Base-by-base conservation (phyloP, 2,113 vertebrate species). In the Muntiacus muntjak region DNA sequence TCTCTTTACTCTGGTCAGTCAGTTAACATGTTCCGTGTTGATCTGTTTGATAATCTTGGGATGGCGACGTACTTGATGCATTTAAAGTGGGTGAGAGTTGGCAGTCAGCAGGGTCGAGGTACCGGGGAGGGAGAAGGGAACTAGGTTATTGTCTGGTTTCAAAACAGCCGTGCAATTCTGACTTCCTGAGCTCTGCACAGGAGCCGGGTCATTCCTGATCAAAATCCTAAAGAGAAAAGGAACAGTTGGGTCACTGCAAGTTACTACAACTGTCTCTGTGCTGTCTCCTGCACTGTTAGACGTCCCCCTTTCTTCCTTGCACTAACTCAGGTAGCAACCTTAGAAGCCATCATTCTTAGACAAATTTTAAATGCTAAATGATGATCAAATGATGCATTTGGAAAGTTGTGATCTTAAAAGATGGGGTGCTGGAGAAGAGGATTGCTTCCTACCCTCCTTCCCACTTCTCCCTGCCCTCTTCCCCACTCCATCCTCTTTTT, bases 131-230 rank as follows among this genome's bases (percentile, higher is more conserved):
- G n/a, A 7, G 7, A 28, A 58, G 50, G 28, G 54, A 83, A 83
- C 76, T 33, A 55, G 83, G 84, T 91, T 89, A 91, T 87, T 93
- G 95, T 94, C 45, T 92, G 82, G 30, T 93, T 98, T 89, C 89
- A 36, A 91, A 96, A 78, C 84, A 60, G 64, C 50, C 2, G 1
- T 21, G 43, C 30, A 84, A 33, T 82, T 88, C 52, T 86, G 96
- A 67, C 89, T 97, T 87, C 25, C 36, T 81, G 54, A 95, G 95
- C 94, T 85, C 95, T 19, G 50, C 82, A 76, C 47, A n/a, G 76
- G 52, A 74, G 74, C 23, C 4, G 4, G 21, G 60, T 58, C 92
- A 30, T 85, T 86, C 47, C 64, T 64, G 78, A 40, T 43, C 43
- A 33, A 82, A 84, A 82, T 26, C 43, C 89, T 28, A 36, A 58